phyloP scores from a whole-genome alignment of 1,140 invertebrate genomes.

The Halesus radiatus region DNA sequence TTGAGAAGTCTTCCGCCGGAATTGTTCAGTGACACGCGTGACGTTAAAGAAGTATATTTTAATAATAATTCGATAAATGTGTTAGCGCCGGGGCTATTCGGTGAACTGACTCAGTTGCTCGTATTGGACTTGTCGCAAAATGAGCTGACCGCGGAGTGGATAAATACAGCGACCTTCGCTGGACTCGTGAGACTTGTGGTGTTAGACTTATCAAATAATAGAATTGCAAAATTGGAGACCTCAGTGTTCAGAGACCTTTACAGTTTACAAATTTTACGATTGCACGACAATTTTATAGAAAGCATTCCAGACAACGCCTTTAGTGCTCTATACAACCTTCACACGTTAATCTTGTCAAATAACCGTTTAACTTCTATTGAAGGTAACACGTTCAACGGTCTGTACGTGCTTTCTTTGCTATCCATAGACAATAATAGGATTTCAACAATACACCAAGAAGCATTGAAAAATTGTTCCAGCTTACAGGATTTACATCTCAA shows the following conservation, averaged over 20 bases:
- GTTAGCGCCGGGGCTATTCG: slow-evolving; percentile 87
- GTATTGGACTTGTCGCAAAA: slow-evolving; percentile 90
- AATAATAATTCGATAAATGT: slow-evolving; percentile 91
- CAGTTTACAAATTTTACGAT: slow-evolving; percentile 84
- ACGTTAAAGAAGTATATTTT: slow-evolving; percentile 86
- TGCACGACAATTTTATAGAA: slow-evolving; percentile 88
- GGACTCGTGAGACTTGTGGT: slow-evolving; percentile 85
- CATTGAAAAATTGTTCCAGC: slow-evolving; percentile 86
- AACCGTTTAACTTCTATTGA: slow-evolving; percentile 87
- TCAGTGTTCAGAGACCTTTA: slow-evolving; percentile 85
- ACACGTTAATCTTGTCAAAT: slow-evolving; percentile 88
- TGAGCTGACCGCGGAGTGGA: slow-evolving; percentile 88
- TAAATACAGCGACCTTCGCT: slow-evolving; percentile 88
- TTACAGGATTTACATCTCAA: slow-evolving; percentile 91
- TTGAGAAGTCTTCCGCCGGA: slow-evolving; percentile 86
- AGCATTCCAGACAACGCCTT: slow-evolving; percentile 87
- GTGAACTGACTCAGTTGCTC: slow-evolving; percentile 83
- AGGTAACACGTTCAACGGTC: slow-evolving; percentile 82
- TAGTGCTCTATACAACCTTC: slow-evolving; percentile 82
- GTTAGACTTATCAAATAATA: slow-evolving; percentile 83
- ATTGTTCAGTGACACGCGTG: slow-evolving; percentile 84
- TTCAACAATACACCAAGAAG: slow-evolving; percentile 81
- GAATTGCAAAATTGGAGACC: slow-evolving; percentile 83
- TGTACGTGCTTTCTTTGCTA: slow-evolving; percentile 82
- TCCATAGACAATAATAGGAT: slow-evolving; percentile 89